These are phyloP conservation scores for Rhea pennata DNA, from an alignment of 2,113 vertebrate genomes.

Conservation along the genomic window DNA sequence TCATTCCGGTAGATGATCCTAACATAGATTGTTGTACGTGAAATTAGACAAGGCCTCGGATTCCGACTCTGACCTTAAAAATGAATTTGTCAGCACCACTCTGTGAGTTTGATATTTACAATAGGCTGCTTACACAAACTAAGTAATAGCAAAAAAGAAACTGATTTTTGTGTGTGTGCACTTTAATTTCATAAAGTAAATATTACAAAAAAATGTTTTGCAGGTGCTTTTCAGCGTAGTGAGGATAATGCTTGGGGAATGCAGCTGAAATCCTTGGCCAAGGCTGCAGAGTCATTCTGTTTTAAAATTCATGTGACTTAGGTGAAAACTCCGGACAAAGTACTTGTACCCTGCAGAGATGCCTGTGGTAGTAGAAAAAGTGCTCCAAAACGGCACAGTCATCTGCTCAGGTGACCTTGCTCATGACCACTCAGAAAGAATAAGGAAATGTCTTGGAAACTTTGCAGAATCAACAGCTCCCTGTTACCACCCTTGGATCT, in stretches of 20 bases:
- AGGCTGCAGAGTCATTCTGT: conserved; percentile 59
- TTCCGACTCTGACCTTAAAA: background rate
- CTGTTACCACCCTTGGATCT: fast-evolving
- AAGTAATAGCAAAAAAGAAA: conserved; percentile 12
- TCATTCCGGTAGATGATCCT: background rate
- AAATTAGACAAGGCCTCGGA: background rate
- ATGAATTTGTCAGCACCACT: background rate
- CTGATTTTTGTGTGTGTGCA: background rate
- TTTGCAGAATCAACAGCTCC: background rate
- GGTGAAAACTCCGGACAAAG: conserved; percentile 5
- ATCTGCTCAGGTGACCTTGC: background rate
- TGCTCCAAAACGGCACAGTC: conserved; percentile 33
- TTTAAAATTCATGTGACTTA: conserved; percentile 59
- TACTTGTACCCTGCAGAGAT: background rate
- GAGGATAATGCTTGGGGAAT: conserved; percentile 1
- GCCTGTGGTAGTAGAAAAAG: background rate
- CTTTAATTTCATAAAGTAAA: conserved; percentile 69
- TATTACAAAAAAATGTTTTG: conserved; percentile 41
- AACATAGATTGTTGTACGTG: background rate
- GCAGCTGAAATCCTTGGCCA: conserved; percentile 35
- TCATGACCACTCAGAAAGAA: background rate
- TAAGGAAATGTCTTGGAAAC: background rate
- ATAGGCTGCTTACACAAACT: background rate
- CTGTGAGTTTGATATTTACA: conserved; percentile 40
- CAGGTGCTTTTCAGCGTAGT: conserved; percentile 44